Evolutionary conservation across 2,113 vertebrate species (phyloP).

Genomic region (Thomomys bottae): DNA sequence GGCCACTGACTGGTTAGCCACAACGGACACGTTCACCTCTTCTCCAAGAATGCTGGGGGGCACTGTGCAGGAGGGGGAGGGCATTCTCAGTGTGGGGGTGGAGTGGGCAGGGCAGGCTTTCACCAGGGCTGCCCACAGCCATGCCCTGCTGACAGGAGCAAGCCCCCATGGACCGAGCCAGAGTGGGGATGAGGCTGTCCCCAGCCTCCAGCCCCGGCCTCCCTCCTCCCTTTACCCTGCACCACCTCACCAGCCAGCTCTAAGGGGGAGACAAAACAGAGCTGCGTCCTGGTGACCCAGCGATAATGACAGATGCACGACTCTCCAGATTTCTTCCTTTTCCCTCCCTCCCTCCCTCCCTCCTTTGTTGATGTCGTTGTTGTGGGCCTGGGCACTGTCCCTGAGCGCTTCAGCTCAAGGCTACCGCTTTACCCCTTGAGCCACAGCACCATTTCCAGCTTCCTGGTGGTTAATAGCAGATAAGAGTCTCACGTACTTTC

Average conservation of each 20-base stretch:
- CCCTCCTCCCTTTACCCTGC: fast-evolving
- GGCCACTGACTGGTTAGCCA: conserved; percentile 48
- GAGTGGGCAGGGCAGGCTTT: neutral
- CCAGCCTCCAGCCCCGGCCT: neutral
- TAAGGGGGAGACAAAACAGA: fast-evolving
- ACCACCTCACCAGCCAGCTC: fast-evolving
- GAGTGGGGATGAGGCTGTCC: fast-evolving
- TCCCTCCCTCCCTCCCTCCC: no score
- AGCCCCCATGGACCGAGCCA: fast-evolving
- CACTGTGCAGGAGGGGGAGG: conserved; percentile 47
- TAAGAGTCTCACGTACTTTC: no score
- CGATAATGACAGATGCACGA: no score
- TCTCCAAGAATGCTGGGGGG: conserved; percentile 66
- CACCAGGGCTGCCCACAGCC: fast-evolving
- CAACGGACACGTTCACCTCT: conserved; percentile 77
- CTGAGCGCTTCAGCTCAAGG: no score
- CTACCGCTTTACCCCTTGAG: no score
- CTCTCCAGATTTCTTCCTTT: no score
- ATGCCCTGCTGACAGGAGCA: fast-evolving
- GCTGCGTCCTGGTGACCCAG: neutral
- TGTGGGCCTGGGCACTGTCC: no score
- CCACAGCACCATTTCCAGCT: no score
- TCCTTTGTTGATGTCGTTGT: no score
- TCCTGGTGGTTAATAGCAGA: no score
- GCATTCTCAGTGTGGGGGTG: fast-evolving